Evolutionary conservation across 2,797 vertebrate genomes (phyloP).

Genomic region (Hylomyscus alleni): DNA sequence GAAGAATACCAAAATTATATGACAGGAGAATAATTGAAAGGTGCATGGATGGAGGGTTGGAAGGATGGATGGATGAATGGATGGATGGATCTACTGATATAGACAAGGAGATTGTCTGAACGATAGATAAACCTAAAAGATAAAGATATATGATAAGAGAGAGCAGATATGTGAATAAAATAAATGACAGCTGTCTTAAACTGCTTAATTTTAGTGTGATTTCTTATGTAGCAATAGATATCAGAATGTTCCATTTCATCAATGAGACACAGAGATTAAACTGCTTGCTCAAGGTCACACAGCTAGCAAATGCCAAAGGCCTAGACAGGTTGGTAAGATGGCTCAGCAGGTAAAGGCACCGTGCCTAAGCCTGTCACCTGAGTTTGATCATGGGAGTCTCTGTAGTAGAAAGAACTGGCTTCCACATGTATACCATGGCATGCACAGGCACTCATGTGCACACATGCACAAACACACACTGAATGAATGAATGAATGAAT

Average conservation of each 20-base stretch:
- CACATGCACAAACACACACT: background rate
- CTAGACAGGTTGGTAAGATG: background rate
- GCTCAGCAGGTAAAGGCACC: background rate
- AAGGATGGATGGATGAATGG: background rate
- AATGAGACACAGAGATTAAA: slow-evolving; percentile 37
- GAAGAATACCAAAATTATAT: background rate
- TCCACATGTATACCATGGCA: too few relatives aligned
- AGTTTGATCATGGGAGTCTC: background rate
- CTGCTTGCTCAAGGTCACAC: background rate
- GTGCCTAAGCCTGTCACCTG: background rate
- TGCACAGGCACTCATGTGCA: background rate
- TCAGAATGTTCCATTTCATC: background rate
- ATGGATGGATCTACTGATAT: background rate
- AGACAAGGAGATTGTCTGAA: background rate
- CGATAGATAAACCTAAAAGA: background rate
- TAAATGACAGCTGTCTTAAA: background rate
- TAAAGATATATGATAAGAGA: background rate
- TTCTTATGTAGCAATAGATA: slow-evolving; percentile 9
- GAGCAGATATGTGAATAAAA: background rate
- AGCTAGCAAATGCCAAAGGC: background rate
- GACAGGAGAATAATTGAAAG: background rate
- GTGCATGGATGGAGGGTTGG: background rate
- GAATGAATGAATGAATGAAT: background rate
- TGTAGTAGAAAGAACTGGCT: background rate
- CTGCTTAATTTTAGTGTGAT: background rate